Conservation (phyloP, 2,113 vertebrate genomes). For the Gambusia affinis region DNA sequence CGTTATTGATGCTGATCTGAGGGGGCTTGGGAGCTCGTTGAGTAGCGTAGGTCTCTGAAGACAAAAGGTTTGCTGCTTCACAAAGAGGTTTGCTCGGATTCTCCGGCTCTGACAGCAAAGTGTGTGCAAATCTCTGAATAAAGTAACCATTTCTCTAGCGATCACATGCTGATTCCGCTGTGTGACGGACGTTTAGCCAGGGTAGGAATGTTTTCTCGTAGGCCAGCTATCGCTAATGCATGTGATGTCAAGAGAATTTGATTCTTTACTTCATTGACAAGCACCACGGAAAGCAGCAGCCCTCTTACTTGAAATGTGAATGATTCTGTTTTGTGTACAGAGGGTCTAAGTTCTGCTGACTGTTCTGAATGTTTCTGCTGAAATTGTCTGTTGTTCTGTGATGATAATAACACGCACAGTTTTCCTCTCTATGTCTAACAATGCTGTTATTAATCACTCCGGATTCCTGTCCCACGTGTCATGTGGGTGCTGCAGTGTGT, state of each 20-base stretch:
- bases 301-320: constrained; percentile 5
- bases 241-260: constrained; percentile 69
- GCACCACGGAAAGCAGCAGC: constrained; percentile 34
- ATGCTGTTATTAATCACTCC: constrained; percentile 63
- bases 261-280: constrained; percentile 73
- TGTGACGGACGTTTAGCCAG: constrained; percentile 13
- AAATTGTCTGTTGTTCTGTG: constrained; percentile 16
- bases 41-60: background rate
- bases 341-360: background rate
- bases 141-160: constrained; percentile 71
- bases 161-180: constrained; percentile 55
- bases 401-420: constrained; percentile 11
- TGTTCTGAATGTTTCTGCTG: constrained; percentile 12
- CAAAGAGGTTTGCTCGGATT: constrained; percentile 11
- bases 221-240: constrained; percentile 42
- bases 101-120: constrained; percentile 5
- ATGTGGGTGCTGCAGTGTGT: constrained; percentile 77
- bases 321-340: background rate
- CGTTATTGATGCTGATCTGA: background rate
- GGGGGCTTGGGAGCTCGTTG: background rate
- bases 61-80: background rate
- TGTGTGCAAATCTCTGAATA: constrained; percentile 67
- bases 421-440: constrained; percentile 49
- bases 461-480: constrained; percentile 74
- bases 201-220: background rate